A percentile compares a stretch with the other conserved stretches of the same genome.
These are phyloP conservation scores for Colletes collaris DNA, from an alignment of 2,888 invertebrate genomes.

Conservation along the genomic window DNA sequence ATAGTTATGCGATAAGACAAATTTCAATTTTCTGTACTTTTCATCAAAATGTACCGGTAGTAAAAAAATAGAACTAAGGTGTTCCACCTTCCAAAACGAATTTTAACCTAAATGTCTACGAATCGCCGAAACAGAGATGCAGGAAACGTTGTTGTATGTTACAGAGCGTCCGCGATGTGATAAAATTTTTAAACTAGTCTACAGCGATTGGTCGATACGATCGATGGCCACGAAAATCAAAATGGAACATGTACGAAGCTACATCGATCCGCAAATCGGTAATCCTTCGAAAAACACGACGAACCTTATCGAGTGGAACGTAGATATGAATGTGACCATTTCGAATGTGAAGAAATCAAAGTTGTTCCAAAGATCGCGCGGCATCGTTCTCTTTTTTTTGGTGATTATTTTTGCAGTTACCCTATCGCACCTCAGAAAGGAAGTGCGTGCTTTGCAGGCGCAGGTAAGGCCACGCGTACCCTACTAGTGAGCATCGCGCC, in stretches of 20 bases:
- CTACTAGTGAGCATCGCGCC: no score
- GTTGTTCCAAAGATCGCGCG: constrained; percentile 70
- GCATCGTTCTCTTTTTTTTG: constrained; percentile 65
- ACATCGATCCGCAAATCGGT: constrained; percentile 65
- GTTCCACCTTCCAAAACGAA: no score
- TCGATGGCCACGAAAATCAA: constrained; percentile 64
- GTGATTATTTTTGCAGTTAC: constrained; percentile 65
- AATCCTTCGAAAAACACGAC: constrained; percentile 59
- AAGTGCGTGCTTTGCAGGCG: constrained; percentile 71
- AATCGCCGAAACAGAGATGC: no score
- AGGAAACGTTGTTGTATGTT: constrained; percentile 1
- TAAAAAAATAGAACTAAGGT: no score
- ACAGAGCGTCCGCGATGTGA: constrained; percentile 27
- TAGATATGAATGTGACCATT: constrained; percentile 77
- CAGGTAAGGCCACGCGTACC: constrained; percentile 65
- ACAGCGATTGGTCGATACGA: constrained; percentile 7
- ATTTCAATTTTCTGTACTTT: no score
- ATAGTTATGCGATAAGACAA: no score
- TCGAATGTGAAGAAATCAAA: constrained; percentile 70
- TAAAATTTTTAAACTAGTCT: constrained; percentile 48
- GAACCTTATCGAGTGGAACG: constrained; percentile 77
- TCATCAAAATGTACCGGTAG: no score
- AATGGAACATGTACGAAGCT: constrained; percentile 60
- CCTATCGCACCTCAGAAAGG: constrained; percentile 67
- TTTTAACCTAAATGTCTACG: no score